Conservation (phyloP, 2,113 vertebrate species). For the Heptranchias perlo region DNA sequence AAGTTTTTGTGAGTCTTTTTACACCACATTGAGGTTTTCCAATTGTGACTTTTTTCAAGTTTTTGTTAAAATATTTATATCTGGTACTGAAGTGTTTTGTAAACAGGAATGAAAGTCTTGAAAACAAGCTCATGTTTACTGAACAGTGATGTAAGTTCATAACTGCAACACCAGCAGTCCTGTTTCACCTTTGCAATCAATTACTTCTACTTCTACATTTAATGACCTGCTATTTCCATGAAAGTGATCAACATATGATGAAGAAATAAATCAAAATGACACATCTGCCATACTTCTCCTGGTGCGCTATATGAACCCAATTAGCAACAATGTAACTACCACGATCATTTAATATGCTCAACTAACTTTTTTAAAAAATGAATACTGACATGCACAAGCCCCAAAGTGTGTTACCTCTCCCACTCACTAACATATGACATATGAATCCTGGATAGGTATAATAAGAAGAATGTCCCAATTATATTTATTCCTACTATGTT, state of each 20-base stretch:
- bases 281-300: background rate
- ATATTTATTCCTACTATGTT: background rate
- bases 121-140: background rate
- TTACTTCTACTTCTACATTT: background rate
- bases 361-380: background rate
- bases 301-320: background rate
- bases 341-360: background rate
- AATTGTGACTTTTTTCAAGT: background rate
- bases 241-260: no score
- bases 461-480: background rate
- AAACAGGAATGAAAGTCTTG: background rate
- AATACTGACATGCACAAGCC: background rate
- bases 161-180: background rate
- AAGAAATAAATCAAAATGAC: no score
- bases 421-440: background rate
- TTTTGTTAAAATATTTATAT: background rate
- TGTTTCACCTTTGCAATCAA: background rate
- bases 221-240: no score
- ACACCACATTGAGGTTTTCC: background rate
- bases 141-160: background rate
- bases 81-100: background rate
- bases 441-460: background rate
- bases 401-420: background rate
- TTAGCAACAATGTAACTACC: background rate
- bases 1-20: slow-evolving; percentile 84